Evolutionary conservation across 1,140 invertebrate genomes (phyloP).

Genomic region (Diorhabda elongata): DNA sequence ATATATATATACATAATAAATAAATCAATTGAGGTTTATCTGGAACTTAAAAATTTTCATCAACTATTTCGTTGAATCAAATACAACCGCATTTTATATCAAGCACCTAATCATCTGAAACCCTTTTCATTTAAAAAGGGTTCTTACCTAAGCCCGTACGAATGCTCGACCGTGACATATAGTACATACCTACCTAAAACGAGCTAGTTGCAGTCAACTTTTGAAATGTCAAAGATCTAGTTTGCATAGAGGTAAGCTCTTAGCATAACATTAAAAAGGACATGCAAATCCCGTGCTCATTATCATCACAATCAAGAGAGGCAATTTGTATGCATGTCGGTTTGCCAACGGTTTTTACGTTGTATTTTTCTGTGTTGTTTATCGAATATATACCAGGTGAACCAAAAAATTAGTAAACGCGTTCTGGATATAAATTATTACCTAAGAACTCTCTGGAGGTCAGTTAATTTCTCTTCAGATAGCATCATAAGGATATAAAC

Average conservation of each 20-base stretch:
- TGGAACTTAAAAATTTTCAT: no score
- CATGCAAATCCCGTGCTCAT: constrained; percentile 7
- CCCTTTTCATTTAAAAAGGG: neutral
- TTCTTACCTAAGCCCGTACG: constrained; percentile 11
- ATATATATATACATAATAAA: no score
- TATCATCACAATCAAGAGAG: constrained; percentile 12
- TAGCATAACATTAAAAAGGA: constrained; percentile 8
- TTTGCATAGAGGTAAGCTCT: constrained; percentile 15
- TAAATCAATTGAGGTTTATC: no score
- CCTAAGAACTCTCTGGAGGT: no score
- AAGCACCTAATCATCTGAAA: neutral
- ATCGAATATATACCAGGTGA: no score
- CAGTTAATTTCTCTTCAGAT: no score
- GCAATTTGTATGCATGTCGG: constrained; percentile 9
- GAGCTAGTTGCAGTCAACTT: constrained; percentile 8
- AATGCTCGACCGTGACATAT: constrained; percentile 3
- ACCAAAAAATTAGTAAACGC: no score
- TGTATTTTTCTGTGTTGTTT: neutral
- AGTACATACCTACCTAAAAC: neutral
- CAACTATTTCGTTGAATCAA: neutral
- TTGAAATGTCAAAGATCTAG: constrained; percentile 14
- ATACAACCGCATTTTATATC: neutral
- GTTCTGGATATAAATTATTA: no score
- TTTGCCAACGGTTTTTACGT: constrained; percentile 2
- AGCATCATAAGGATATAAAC: no score